Percentiles rank a stretch among this genome's conserved stretches.
Conservation (phyloP, 2,888 invertebrate species). For the Embidobia sp. region DNA sequence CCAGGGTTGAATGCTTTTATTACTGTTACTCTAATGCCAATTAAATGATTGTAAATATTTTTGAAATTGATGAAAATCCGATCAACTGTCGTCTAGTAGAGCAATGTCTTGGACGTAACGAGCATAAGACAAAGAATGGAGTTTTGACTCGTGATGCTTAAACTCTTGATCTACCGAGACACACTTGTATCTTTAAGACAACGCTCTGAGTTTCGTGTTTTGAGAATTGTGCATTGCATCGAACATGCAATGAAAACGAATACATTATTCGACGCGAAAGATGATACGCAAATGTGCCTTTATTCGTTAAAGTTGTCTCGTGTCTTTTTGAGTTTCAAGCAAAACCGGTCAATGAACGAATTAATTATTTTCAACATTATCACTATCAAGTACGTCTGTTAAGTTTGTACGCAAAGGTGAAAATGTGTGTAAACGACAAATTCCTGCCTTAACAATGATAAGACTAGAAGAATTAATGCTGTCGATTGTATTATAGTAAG, state of each 20-base stretch:
- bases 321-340: constrained; percentile 34
- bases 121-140: constrained; percentile 18
- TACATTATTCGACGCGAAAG: constrained; percentile 20
- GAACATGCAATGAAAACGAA: constrained; percentile 12
- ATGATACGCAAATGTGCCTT: constrained; percentile 50
- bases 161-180: constrained; percentile 32
- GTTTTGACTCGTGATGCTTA: constrained; percentile 31
- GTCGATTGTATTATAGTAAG: constrained; percentile 70
- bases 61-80: too few species aligned
- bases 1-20: too few species aligned
- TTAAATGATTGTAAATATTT: constrained; percentile 27
- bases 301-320: constrained; percentile 51
- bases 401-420: constrained; percentile 51
- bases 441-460: constrained; percentile 80
- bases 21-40: too few species aligned
- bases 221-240: constrained; percentile 19
- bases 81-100: constrained; percentile 29
- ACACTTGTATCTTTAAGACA: constrained; percentile 27
- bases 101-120: constrained; percentile 38
- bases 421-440: constrained; percentile 75
- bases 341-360: constrained; percentile 29
- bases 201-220: constrained; percentile 25
- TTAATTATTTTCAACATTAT: constrained; percentile 41
- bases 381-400: constrained; percentile 56
- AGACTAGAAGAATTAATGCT: constrained; percentile 77